Conservation (phyloP, 2,888 invertebrate species). For the Lomographa bimaculata region DNA sequence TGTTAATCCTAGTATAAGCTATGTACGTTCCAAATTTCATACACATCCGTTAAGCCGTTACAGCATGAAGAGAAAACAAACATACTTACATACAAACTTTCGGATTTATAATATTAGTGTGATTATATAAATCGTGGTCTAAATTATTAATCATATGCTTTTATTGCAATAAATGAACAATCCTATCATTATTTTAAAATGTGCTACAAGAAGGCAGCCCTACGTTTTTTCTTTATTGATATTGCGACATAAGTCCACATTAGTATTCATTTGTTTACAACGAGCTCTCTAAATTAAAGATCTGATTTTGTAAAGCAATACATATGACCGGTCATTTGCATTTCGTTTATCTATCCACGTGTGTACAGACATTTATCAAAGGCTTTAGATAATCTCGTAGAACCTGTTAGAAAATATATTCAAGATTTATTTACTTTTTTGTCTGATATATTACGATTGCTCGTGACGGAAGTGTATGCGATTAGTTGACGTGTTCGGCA, state of each 20-base stretch:
- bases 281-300: constrained; percentile 51
- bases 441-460: constrained; percentile 21
- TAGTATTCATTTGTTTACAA: constrained; percentile 63
- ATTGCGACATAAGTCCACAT: constrained; percentile 36
- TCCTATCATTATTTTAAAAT: too few relatives aligned
- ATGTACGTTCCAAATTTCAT: too few relatives aligned
- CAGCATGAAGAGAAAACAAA: too few relatives aligned
- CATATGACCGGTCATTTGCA: constrained; percentile 47
- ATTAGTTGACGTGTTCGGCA: constrained; percentile 6
- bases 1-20: too few relatives aligned
- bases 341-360: constrained; percentile 44
- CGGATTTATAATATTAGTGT: too few relatives aligned
- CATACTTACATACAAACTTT: too few relatives aligned
- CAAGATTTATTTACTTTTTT: constrained; percentile 22
- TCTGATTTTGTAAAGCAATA: constrained; percentile 52
- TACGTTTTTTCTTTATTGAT: constrained; percentile 23
- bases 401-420: constrained; percentile 42
- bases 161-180: too few relatives aligned
- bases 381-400: constrained; percentile 50
- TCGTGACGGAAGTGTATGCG: constrained; percentile 18
- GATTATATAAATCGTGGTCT: too few relatives aligned
- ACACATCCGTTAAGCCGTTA: too few relatives aligned
- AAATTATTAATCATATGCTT: too few relatives aligned
- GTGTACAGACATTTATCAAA: constrained; percentile 52
- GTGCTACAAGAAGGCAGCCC: too few relatives aligned